Base-by-base conservation (phyloP, 2,888 invertebrate genomes). In the Atherix ibis region DNA sequence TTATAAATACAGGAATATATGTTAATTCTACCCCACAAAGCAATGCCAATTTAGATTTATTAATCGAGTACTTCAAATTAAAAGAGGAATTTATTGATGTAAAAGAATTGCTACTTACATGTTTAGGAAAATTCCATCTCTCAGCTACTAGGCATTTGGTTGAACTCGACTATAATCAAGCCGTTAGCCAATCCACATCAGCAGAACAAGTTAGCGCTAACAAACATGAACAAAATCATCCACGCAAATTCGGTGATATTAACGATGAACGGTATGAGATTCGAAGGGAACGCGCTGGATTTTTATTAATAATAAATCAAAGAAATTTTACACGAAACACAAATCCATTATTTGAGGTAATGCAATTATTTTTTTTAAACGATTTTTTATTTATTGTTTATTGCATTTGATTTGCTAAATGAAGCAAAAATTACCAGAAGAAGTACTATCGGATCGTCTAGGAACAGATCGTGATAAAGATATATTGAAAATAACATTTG, bases 281-380 rank as follows among this genome's bases (percentile, higher is more conserved):
- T n/a, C 42, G 36, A 0, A 44, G 36, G 2, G 40, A 48, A 4
- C 42, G 34, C 2, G 56, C 56, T 3, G 59, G 59, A 4, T 50
- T 49, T 37, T 31, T 52, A 15, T 39, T 61, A 4, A 57, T 60
- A 14, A 54, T 61, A 18, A 60, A 58, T 44, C 58, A 60, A 42
- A 43, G 43, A 12, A 9, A 25, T 1, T 60, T 60, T 32, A 40
- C 50, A 39, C 41, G 39, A n/a, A 40, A 55, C 2, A 36, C 40
- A 3, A 42, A 44, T 38, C 44, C 46, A 1, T 43, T 48, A n/a
- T 32, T 50, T 1, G 26, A 39, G 41, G 58, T 58, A 37, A 40
- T 31, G 25, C 13, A 28, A 10, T 22, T 25, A 3, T 32, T 32
- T 19, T 19, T 31, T 14, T 30, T 19, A 10, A 16, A 13, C 22